phyloP scores from a whole-genome alignment of 2,888 invertebrate genomes.

The Rhagophthalmus giganteus region DNA sequence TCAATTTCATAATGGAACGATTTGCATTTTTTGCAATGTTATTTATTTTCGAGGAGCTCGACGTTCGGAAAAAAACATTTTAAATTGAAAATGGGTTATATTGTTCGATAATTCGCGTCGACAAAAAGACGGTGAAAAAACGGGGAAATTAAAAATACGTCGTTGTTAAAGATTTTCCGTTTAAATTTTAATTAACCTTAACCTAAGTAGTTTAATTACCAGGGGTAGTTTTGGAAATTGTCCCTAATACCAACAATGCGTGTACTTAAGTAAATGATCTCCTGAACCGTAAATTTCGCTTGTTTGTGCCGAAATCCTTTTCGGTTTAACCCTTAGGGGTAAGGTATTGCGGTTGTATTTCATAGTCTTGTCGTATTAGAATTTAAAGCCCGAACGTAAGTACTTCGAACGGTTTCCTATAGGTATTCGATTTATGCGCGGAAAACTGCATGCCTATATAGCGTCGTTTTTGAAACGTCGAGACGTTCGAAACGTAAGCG shows the following conservation, averaged over 20 bases:
- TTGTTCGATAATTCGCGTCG: too few relatives aligned
- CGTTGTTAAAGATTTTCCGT: background rate
- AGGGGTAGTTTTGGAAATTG: conserved; percentile 6
- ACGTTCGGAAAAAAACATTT: too few relatives aligned
- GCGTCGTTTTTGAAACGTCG: too few relatives aligned
- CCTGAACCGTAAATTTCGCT: conserved; percentile 20
- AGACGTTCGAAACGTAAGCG: too few relatives aligned
- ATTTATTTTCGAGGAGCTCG: too few relatives aligned
- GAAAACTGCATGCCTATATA: too few relatives aligned
- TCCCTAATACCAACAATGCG: conserved; percentile 3
- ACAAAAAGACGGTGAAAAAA: too few relatives aligned
- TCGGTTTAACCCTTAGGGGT: conserved; percentile 15
- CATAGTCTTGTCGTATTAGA: conserved; percentile 7
- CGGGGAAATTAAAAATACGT: too few relatives aligned
- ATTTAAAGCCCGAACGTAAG: conserved; percentile 6
- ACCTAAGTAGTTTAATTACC: background rate
- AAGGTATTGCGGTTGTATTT: conserved; percentile 11
- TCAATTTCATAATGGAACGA: too few relatives aligned
- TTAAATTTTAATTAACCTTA: background rate
- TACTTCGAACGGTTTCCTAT: conserved; percentile 6
- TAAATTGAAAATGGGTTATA: too few relatives aligned
- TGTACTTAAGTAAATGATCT: conserved; percentile 12
- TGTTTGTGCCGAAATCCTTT: conserved; percentile 21
- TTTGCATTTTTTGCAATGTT: too few relatives aligned
- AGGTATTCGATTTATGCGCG: background rate